Percentiles rank a stretch among this genome's conserved stretches.
phyloP scores from a whole-genome alignment of 2,888 invertebrate species.

The Himalopsyche japonica region DNA sequence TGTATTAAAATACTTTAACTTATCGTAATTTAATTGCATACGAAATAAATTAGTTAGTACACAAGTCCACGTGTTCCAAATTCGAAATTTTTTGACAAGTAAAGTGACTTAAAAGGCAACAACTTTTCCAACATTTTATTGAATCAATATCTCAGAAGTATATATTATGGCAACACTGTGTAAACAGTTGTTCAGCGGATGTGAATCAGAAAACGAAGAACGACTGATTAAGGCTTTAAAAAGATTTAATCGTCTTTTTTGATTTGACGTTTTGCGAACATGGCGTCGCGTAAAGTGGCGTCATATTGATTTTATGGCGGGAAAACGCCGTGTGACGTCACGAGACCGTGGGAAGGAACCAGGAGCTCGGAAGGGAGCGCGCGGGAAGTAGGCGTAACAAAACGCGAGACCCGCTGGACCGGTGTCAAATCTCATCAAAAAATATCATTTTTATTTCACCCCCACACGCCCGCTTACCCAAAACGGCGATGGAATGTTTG shows the following conservation, averaged over 20 bases:
- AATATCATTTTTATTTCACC: not conserved
- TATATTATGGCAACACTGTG: too few species aligned
- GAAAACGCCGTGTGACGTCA: not conserved
- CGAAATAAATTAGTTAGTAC: too few species aligned
- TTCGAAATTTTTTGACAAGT: too few species aligned
- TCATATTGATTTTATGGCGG: not conserved
- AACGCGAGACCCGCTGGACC: not conserved
- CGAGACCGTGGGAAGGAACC: not conserved
- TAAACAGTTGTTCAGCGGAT: too few species aligned
- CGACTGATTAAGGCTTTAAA: not conserved
- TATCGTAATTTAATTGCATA: too few species aligned
- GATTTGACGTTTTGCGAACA: not conserved
- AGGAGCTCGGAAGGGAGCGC: not conserved
- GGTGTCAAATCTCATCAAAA: not conserved
- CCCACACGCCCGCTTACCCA: not conserved
- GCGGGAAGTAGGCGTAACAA: not conserved
- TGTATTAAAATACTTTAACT: too few species aligned
- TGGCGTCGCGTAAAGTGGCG: not conserved
- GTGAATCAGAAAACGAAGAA: too few species aligned
- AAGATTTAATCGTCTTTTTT: not conserved
- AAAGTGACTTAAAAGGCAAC: too few species aligned
- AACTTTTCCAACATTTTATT: too few species aligned
- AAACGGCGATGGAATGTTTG: not conserved
- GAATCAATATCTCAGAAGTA: too few species aligned
- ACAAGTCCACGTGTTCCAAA: too few species aligned